Evolutionary conservation across 2,113 vertebrate species (phyloP).

Genomic region (Rallus limicola): DNA sequence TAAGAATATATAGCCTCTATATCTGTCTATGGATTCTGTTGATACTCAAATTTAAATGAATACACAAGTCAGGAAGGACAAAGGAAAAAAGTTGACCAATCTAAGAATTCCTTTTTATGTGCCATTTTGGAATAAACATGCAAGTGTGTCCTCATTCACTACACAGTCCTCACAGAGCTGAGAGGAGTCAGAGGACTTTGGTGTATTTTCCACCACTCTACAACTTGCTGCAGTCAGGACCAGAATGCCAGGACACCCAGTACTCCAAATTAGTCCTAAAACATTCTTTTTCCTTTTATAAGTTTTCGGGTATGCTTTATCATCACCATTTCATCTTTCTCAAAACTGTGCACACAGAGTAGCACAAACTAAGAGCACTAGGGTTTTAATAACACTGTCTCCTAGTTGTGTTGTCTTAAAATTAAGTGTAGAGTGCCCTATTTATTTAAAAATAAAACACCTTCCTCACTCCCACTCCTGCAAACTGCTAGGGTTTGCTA

Average conservation of each 20-base stretch:
- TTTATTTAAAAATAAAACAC: not conserved
- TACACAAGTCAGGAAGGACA: not conserved
- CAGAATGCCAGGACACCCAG: not conserved
- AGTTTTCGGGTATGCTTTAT: not conserved
- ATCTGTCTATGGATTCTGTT: not conserved
- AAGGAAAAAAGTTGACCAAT: not conserved
- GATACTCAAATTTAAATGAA: not conserved
- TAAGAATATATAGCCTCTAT: not conserved
- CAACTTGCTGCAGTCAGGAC: not conserved
- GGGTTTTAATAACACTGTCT: not conserved
- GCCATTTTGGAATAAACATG: not conserved
- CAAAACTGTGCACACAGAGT: fast-evolving
- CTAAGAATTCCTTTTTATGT: not conserved
- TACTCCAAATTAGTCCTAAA: not conserved
- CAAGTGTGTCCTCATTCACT: not conserved
- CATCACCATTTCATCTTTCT: not conserved
- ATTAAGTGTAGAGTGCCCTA: not conserved
- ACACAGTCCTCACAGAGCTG: not conserved
- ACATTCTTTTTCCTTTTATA: not conserved
- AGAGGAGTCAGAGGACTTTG: not conserved
- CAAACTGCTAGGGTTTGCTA: not conserved
- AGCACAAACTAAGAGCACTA: not conserved
- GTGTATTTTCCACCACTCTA: not conserved
- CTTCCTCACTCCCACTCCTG: not conserved
- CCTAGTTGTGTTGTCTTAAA: not conserved